phyloP scores from a whole-genome alignment of 2,113 vertebrate species.

The Gobio gobio region DNA sequence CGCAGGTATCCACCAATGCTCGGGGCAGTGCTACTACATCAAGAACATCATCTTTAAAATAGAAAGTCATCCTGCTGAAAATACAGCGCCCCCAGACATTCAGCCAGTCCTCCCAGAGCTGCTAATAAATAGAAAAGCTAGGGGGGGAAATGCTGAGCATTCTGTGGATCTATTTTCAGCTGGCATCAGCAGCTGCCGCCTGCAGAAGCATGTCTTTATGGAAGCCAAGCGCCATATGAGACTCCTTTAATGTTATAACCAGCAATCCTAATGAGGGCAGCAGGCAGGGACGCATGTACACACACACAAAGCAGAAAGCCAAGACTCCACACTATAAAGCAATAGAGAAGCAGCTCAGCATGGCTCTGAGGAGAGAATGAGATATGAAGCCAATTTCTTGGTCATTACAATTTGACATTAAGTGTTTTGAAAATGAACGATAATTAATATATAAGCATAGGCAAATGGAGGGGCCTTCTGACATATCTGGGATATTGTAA shows the following conservation, averaged over 20 bases:
- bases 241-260: constrained; percentile 84
- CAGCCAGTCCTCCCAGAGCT: constrained; percentile 73
- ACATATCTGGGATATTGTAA: constrained; percentile 93
- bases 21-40: constrained; percentile 59
- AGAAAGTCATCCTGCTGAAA: constrained; percentile 78
- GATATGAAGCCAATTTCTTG: constrained; percentile 82
- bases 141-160: constrained; percentile 82
- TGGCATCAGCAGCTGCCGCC: constrained; percentile 89
- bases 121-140: constrained; percentile 44
- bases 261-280: constrained; percentile 53
- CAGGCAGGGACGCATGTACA: constrained; percentile 8
- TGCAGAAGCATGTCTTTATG: constrained; percentile 83
- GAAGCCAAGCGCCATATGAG: constrained; percentile 82
- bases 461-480: constrained; percentile 61
- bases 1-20: constrained; percentile 13
- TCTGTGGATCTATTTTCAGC: constrained; percentile 91
- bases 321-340: constrained; percentile 78
- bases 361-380: constrained; percentile 11
- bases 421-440: constrained; percentile 85
- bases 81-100: constrained; percentile 22
- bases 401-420: constrained; percentile 88
- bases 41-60: constrained; percentile 72
- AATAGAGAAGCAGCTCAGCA: constrained; percentile 46
- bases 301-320: constrained; percentile 49
- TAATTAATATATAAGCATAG: constrained; percentile 77